Evolutionary conservation across 2,113 vertebrate genomes (phyloP).

Genomic region (Arenaria interpres): DNA sequence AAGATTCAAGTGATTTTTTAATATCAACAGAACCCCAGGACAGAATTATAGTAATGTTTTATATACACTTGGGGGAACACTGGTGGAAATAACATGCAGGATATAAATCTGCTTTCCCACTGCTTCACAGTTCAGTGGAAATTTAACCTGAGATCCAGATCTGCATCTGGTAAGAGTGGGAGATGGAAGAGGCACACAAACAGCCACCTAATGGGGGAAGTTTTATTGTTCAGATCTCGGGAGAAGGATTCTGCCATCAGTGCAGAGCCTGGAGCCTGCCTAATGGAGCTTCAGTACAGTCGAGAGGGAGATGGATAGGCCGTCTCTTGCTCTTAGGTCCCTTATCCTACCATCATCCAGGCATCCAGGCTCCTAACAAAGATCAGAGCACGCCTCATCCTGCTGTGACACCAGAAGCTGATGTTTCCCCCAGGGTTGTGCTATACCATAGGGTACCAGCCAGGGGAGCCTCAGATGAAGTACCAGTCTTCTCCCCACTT

Average conservation of each 20-base stretch:
- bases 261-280: not conserved
- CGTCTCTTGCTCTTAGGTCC: not conserved
- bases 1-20: slow-evolving; percentile 52
- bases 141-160: not conserved
- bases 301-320: not conserved
- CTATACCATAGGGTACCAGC: not conserved
- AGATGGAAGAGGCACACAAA: not conserved
- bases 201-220: not conserved
- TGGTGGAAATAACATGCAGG: not conserved
- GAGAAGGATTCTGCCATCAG: not conserved
- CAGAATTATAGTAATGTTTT: slow-evolving; percentile 20
- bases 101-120: not conserved
- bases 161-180: not conserved
- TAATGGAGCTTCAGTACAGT: not conserved
- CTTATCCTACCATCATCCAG: not conserved
- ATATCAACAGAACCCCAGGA: slow-evolving; percentile 38
- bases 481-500: not conserved
- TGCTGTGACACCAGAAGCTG: not conserved
- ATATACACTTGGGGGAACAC: not conserved
- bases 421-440: not conserved
- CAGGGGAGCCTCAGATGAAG: not conserved
- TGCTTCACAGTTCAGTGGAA: not conserved
- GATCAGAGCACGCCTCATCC: not conserved
- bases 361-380: not conserved
- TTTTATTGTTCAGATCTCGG: not conserved